A percentile compares a stretch with the other conserved stretches of the same genome.
Evolutionary conservation across 2,797 vertebrate species (phyloP).

Genomic region (Bradypus variegatus): DNA sequence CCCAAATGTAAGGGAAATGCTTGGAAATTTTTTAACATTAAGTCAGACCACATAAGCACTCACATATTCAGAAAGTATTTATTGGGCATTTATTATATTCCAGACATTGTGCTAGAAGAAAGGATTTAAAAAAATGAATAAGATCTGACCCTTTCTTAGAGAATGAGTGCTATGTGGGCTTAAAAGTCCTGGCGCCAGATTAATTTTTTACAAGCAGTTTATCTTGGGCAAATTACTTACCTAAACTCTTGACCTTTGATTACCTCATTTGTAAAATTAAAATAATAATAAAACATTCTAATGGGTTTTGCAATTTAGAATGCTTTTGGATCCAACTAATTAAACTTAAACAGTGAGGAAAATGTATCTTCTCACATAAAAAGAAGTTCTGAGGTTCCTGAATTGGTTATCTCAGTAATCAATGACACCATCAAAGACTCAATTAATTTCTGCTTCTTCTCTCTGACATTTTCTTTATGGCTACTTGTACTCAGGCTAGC

Average conservation of each 20-base stretch:
- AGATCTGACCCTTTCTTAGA: neutral
- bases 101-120: neutral
- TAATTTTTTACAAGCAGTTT: slow-evolving; percentile 18
- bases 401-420: neutral
- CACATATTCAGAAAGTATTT: neutral
- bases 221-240: neutral
- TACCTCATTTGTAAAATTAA: slow-evolving; percentile 28
- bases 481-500: neutral
- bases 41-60: neutral
- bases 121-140: neutral
- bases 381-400: neutral
- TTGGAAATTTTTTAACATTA: neutral
- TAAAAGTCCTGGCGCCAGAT: neutral
- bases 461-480: neutral
- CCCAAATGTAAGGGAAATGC: neutral
- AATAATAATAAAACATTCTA: slow-evolving; percentile 30
- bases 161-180: neutral
- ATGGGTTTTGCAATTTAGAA: slow-evolving; percentile 34
- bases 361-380: neutral
- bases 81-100: neutral
- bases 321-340: neutral
- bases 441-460: neutral
- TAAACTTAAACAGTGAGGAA: slow-evolving; percentile 30
- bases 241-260: slow-evolving; percentile 7
- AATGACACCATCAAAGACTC: neutral